Evolutionary conservation across 2,888 invertebrate genomes (phyloP).

Genomic region (Nematopogon swammerdamellus): DNA sequence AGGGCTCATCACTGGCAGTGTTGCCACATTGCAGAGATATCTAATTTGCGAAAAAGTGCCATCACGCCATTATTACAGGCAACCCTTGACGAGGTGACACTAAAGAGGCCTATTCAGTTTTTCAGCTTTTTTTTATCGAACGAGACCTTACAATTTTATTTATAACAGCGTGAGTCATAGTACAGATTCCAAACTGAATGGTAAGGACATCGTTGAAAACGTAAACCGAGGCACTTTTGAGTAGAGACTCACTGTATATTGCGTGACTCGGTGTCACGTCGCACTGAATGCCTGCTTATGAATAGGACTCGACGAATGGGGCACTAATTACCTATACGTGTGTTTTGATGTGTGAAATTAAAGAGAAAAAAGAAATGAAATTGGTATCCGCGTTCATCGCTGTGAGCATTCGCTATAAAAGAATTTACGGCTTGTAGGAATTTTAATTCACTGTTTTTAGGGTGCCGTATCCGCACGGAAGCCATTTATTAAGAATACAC

Average conservation of each 20-base stretch:
- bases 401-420: not conserved
- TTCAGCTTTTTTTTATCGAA: no score
- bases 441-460: no score
- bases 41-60: not conserved
- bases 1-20: not conserved
- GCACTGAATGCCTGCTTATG: not conserved
- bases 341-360: conserved; percentile 45
- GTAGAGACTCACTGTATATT: not conserved
- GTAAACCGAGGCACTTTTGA: no score
- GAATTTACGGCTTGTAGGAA: no score
- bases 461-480: no score
- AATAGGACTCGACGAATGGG: conserved; percentile 40
- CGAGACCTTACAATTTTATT: not conserved
- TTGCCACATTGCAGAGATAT: no score
- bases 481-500: no score
- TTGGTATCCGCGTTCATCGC: not conserved
- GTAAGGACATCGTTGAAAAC: no score
- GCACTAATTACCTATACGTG: conserved; percentile 50
- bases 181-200: no score
- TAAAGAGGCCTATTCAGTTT: not conserved
- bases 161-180: not conserved
- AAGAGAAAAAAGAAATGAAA: conserved; percentile 24
- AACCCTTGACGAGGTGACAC: not conserved
- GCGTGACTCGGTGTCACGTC: not conserved
- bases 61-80: not conserved